These are phyloP conservation scores for Peromyscus californicus DNA, from an alignment of 2,113 vertebrate genomes.

Conservation along the genomic window DNA sequence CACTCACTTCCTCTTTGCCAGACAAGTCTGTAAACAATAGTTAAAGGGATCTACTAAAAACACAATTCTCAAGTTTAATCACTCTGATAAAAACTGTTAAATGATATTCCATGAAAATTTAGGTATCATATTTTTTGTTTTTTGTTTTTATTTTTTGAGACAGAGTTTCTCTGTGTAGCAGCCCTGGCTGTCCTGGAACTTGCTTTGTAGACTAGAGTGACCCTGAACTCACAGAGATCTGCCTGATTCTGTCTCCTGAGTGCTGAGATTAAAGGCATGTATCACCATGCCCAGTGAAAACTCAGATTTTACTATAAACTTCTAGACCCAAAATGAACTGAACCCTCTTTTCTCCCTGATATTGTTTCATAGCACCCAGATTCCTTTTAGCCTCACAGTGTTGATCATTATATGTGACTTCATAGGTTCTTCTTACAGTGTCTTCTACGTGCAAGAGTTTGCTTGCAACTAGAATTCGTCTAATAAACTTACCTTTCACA, in stretches of 20 bases:
- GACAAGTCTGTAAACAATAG: not conserved
- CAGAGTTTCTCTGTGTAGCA: not conserved
- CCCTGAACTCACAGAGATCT: not conserved
- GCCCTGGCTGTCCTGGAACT: not conserved
- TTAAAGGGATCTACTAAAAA: constrained; percentile 12
- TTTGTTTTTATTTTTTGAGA: not conserved
- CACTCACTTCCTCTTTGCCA: not conserved
- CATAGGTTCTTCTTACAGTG: not conserved
- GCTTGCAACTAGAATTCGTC: not conserved
- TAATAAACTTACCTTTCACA: not conserved
- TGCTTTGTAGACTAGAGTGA: not conserved
- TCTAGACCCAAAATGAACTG: not conserved
- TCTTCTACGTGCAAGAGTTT: not conserved
- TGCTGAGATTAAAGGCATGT: not conserved
- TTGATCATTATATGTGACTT: not conserved
- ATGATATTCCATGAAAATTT: constrained; percentile 6
- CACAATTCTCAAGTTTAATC: constrained; percentile 25
- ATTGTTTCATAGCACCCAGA: not conserved
- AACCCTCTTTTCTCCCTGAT: not conserved
- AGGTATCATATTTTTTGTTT: not conserved
- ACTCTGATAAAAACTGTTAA: not conserved
- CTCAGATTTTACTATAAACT: not conserved
- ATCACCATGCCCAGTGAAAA: not conserved
- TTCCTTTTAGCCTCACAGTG: not conserved
- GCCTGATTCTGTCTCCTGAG: not conserved